Evolutionary conservation across 2,888 invertebrate genomes (phyloP).

Genomic region (Clunio marinus): DNA sequence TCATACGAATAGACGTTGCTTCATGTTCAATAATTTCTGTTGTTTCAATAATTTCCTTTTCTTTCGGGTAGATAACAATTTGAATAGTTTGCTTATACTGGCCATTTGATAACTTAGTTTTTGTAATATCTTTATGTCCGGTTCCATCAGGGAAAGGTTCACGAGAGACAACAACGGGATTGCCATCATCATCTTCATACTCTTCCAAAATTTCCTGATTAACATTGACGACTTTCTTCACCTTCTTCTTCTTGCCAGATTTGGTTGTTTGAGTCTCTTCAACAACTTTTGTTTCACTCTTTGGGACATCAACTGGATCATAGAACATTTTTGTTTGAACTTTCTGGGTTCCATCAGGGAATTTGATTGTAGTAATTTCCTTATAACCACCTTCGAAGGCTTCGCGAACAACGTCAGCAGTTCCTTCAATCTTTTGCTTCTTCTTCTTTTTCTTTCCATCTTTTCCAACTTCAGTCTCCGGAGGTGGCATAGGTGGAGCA

Average conservation of each 20-base stretch:
- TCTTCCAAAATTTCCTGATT: constrained; percentile 31
- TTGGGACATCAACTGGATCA: constrained; percentile 27
- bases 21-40: constrained; percentile 36
- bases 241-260: constrained; percentile 37
- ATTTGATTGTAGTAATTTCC: constrained; percentile 23
- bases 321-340: constrained; percentile 9
- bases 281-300: constrained; percentile 18
- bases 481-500: not conserved
- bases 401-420: constrained; percentile 24
- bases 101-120: constrained; percentile 18
- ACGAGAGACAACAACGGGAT: constrained; percentile 27
- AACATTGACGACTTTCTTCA: constrained; percentile 27
- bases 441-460: constrained; percentile 38
- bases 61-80: constrained; percentile 37
- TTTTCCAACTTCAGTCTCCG: not conserved
- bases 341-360: constrained; percentile 32
- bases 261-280: constrained; percentile 33
- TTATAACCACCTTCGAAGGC: constrained; percentile 35
- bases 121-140: constrained; percentile 35
- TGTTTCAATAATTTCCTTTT: constrained; percentile 38
- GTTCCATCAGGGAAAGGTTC: constrained; percentile 31
- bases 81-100: constrained; percentile 17
- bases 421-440: constrained; percentile 29
- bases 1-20: constrained; percentile 32
- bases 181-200: constrained; percentile 33